A percentile compares a stretch with the other conserved stretches of the same genome.
These are phyloP conservation scores for Phortica variegata DNA, from an alignment of 1,140 invertebrate species.

Conservation along the genomic window DNA sequence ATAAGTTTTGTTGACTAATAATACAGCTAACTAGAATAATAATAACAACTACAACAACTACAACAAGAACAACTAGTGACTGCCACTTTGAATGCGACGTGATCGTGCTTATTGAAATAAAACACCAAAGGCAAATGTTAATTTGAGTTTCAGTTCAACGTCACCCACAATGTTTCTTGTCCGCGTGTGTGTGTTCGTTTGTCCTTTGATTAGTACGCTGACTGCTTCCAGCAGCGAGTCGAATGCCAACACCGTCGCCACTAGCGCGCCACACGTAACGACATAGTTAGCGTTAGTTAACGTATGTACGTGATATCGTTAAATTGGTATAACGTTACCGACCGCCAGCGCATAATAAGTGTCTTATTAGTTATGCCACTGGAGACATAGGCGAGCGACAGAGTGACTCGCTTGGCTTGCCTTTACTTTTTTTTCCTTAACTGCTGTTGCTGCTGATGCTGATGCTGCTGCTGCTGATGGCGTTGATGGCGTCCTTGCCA, in stretches of 20 bases:
- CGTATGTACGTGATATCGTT: slow-evolving; percentile 57
- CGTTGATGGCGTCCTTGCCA: too few species aligned
- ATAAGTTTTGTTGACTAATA: background rate
- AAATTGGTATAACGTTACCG: slow-evolving; percentile 54
- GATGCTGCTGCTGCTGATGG: too few species aligned
- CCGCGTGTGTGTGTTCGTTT: too few species aligned
- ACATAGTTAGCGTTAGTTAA: slow-evolving; percentile 57
- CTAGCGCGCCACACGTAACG: slow-evolving; percentile 34
- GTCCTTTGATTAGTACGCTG: slow-evolving; percentile 22
- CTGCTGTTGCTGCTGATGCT: slow-evolving; percentile 16
- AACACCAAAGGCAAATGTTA: slow-evolving; percentile 41
- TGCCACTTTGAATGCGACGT: slow-evolving; percentile 33
- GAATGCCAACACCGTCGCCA: slow-evolving; percentile 1
- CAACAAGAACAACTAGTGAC: slow-evolving; percentile 1
- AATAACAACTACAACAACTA: too few species aligned
- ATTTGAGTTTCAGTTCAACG: too few species aligned
- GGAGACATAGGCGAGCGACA: background rate
- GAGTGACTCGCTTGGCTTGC: too few species aligned
- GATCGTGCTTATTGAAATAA: slow-evolving; percentile 42
- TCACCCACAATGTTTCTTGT: too few species aligned
- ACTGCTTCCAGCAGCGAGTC: slow-evolving; percentile 2
- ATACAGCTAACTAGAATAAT: background rate
- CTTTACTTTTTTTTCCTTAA: slow-evolving; percentile 1
- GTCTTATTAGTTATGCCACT: slow-evolving; percentile 50
- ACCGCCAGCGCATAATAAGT: slow-evolving; percentile 49